Percentiles rank a stretch among this genome's conserved stretches.
These are phyloP conservation scores for Rhabdomys dilectus DNA, from an alignment of 2,113 vertebrate genomes.

Conservation along the genomic window DNA sequence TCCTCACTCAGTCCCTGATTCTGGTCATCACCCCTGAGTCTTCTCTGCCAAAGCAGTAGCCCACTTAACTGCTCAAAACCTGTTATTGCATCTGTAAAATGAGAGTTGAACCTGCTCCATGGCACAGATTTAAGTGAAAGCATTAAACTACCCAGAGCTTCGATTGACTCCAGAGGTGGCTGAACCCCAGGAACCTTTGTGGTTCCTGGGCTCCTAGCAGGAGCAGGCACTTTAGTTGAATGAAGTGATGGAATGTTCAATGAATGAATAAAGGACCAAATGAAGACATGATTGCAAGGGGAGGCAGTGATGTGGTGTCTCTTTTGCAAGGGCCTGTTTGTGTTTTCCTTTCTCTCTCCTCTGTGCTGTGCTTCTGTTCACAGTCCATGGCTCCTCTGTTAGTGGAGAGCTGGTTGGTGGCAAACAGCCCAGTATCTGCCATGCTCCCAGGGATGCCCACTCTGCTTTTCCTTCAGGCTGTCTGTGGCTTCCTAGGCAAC, in stretches of 20 bases:
- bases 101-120: not conserved
- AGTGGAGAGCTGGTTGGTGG: not conserved
- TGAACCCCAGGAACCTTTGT: not conserved
- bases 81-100: not conserved
- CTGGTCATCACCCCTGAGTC: not conserved
- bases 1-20: not conserved
- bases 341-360: not conserved
- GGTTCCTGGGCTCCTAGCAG: not conserved
- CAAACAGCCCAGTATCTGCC: not conserved
- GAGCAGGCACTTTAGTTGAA: not conserved
- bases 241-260: not conserved
- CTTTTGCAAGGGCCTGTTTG: not conserved
- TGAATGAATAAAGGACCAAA: not conserved
- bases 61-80: not conserved
- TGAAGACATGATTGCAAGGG: not conserved
- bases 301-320: not conserved
- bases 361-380: not conserved
- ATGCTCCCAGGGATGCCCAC: not conserved
- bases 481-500: not conserved
- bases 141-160: not conserved
- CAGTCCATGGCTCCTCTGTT: not conserved
- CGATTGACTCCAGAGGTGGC: not conserved
- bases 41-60: not conserved
- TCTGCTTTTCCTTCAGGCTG: not conserved
- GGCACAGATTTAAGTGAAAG: not conserved